Conservation (phyloP, 1,140 invertebrate species). For the Schmidtea mediterranea region DNA sequence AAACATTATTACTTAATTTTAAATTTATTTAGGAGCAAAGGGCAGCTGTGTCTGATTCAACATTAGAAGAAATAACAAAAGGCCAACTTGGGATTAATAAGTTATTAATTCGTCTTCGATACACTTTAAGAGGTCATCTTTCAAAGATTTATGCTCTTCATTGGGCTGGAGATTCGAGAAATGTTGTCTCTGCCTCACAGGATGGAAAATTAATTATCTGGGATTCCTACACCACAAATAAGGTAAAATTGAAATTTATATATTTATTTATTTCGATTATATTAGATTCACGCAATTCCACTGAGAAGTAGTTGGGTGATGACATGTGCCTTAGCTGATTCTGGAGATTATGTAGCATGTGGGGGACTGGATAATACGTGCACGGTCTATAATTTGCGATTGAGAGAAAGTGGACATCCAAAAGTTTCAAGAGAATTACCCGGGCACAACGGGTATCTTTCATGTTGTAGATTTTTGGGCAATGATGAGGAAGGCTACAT, state of each 20-base stretch:
- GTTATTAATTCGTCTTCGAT: constrained; percentile 67
- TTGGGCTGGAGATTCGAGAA: constrained; percentile 89
- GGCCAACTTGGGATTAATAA: constrained; percentile 36
- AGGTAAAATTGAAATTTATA: constrained; percentile 31
- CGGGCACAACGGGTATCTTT: constrained; percentile 81
- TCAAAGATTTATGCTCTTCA: constrained; percentile 91
- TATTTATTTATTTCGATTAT: too few relatives aligned
- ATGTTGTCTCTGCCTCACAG: constrained; percentile 95
- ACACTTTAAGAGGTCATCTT: constrained; percentile 84
- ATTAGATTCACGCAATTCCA: constrained; percentile 47
- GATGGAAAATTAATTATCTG: constrained; percentile 97
- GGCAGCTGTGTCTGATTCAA: too few relatives aligned
- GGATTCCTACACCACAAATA: constrained; percentile 52
- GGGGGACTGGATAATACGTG: constrained; percentile 98
- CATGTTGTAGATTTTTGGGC: constrained; percentile 83
- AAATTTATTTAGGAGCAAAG: too few relatives aligned
- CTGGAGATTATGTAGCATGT: constrained; percentile 73
- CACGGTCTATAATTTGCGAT: constrained; percentile 69
- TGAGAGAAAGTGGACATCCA: constrained; percentile 67
- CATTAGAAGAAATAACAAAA: too few relatives aligned
- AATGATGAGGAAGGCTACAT: constrained; percentile 67
- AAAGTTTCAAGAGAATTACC: constrained; percentile 72
- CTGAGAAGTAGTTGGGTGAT: constrained; percentile 99
- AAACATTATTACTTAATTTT: too few relatives aligned
- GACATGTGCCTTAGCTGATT: constrained; percentile 90